phyloP scores from a whole-genome alignment of 2,113 vertebrate genomes.

The Anthoscopus minutus region DNA sequence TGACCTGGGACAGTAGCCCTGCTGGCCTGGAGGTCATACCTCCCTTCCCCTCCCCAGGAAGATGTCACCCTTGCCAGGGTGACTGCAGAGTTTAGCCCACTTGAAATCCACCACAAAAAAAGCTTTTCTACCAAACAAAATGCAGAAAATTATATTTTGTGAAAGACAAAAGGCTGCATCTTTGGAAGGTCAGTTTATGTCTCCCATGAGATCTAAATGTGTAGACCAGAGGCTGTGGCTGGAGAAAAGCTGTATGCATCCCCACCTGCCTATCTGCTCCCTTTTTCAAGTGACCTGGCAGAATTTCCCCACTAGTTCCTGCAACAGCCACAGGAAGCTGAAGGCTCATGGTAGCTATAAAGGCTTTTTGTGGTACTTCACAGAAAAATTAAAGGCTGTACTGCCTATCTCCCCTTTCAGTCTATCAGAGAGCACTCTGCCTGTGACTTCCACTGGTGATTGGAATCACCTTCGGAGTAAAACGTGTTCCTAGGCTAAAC shows the following conservation, averaged over 20 bases:
- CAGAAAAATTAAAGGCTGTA: background rate
- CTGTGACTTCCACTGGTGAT: background rate
- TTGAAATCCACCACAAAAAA: background rate
- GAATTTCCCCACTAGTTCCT: background rate
- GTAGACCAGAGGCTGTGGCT: background rate
- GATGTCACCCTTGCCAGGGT: background rate
- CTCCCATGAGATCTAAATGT: background rate
- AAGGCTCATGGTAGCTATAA: background rate
- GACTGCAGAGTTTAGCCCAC: background rate
- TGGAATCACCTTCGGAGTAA: background rate
- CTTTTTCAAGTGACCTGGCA: background rate
- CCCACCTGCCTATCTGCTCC: background rate
- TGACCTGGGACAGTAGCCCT: background rate
- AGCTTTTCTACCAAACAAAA: background rate
- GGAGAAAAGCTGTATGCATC: background rate
- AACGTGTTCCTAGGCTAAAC: background rate
- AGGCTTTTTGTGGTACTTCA: background rate
- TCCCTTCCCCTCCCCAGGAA: background rate
- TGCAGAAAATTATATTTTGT: background rate
- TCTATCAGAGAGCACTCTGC: background rate
- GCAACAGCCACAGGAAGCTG: background rate
- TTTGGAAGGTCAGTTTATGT: background rate
- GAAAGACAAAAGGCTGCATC: background rate
- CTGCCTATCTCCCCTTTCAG: background rate
- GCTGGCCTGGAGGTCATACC: background rate